Base-by-base conservation (phyloP, 2,888 invertebrate species). In the Trichogramma evanescens region DNA sequence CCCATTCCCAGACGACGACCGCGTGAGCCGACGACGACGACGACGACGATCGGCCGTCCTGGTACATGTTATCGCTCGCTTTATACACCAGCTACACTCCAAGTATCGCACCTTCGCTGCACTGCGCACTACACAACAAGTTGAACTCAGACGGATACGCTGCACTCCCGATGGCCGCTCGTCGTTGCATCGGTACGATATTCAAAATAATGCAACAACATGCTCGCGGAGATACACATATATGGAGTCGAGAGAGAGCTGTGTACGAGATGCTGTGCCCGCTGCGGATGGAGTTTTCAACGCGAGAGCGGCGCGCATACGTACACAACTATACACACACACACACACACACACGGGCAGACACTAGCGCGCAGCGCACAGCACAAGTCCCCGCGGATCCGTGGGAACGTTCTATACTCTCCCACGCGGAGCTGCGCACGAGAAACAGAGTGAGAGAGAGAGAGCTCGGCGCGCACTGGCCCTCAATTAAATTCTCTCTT, bases 1-100 rank as follows among this genome's bases (percentile, higher is more conserved):
- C 85, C 84, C 88, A 89, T 81, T 90, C 89, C 90, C 90, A 90
- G 67, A 90, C 89, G 69, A 89, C 89, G 64, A 89, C 88, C 64
- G 86, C 87, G 78, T 88, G 89, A 61, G 85, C 85, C 41, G 45
- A 1, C 26, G 40, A 6, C 42, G 9, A 26, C 39, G 59, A n/a
- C 13, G 55, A 54, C 54, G 48, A 54, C 10, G 13, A 49, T 26
- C 38, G 53, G 39, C 57, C 58, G 41, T 55, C 55, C 41, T 63
- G 59, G 53, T 56, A 56, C 46, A 48, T 71, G 65, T 70, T 76
- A 74, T 76, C 65, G 68, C 71, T 64, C 26, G 41, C 51, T 44
- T 3, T n/a, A n/a, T n/a, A n/a, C n/a, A n/a, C n/a, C n/a, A n/a
- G n/a, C n/a, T n/a, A n/a, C n/a, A n/a, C n/a, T n/a, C n/a, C n/a